Conservation (phyloP, 92 coral and sea anemone species). For the Metridium senile region DNA sequence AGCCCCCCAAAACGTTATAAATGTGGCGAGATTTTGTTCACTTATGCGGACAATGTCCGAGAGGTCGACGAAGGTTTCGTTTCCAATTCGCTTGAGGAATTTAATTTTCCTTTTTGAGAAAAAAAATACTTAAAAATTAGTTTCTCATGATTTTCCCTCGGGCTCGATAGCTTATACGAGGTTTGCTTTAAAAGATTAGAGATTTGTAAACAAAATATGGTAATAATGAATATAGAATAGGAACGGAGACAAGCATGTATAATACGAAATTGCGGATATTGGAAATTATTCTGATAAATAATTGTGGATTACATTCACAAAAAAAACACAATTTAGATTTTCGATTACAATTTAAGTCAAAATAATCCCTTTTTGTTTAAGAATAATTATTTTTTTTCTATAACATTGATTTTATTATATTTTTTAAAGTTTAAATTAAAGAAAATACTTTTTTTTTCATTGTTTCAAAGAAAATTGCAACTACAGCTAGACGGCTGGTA, state of each 20-base stretch:
- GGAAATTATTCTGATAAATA: not conserved
- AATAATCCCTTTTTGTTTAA: not conserved
- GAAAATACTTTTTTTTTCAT: not conserved
- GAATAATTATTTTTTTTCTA: no score
- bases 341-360: not conserved
- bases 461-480: no score
- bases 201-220: not conserved
- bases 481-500: no score
- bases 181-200: not conserved
- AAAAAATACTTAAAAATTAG: no score
- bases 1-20: not conserved
- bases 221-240: not conserved
- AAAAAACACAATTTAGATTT: no score
- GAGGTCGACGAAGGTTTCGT: not conserved
- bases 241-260: not conserved
- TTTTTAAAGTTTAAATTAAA: not conserved
- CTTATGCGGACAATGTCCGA: not conserved
- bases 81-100: not conserved
- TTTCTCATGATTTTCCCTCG: no score
- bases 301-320: not conserved
- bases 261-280: not conserved
- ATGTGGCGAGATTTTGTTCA: not conserved
- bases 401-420: not conserved
- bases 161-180: no score
- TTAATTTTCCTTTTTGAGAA: not conserved